Conservation (phyloP, 2,113 vertebrate species). For the Oncorhynchus masou region DNA sequence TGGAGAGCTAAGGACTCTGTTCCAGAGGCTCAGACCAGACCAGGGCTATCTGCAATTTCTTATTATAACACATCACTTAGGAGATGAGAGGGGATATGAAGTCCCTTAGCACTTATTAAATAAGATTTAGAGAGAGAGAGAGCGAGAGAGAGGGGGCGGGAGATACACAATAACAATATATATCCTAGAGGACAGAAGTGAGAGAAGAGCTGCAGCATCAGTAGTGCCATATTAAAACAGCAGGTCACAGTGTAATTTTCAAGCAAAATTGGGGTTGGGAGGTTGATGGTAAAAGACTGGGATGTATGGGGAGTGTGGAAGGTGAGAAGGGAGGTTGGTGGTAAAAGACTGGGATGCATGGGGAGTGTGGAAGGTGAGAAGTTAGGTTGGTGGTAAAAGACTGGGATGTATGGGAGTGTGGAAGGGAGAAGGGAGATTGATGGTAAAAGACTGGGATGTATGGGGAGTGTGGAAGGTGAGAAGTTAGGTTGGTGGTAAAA, state of each 20-base stretch:
- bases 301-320: too few relatives aligned
- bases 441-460: too few relatives aligned
- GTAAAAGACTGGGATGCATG: too few relatives aligned
- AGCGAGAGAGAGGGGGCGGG: background rate
- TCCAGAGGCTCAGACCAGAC: background rate
- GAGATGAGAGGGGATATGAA: background rate
- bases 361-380: too few relatives aligned
- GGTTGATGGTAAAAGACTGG: too few relatives aligned
- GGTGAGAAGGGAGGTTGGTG: too few relatives aligned
- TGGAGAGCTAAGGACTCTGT: constrained; percentile 17
- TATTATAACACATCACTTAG: constrained; percentile 19
- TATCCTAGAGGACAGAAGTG: background rate
- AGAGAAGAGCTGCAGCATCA: background rate
- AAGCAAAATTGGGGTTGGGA: constrained; percentile 34
- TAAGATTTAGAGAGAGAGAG: constrained; percentile 13
- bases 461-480: too few relatives aligned
- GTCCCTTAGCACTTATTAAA: constrained; percentile 1
- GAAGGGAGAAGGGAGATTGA: constrained; percentile 22
- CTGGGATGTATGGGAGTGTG: too few relatives aligned
- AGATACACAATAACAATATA: too few relatives aligned
- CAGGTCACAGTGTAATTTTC: constrained; percentile 20
- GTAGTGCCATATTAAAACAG: constrained; percentile 33
- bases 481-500: too few relatives aligned
- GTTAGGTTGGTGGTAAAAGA: too few relatives aligned
- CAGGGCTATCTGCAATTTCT: constrained; percentile 9